phyloP scores from a whole-genome alignment of 2,113 vertebrate species.

The Bufo bufo region DNA sequence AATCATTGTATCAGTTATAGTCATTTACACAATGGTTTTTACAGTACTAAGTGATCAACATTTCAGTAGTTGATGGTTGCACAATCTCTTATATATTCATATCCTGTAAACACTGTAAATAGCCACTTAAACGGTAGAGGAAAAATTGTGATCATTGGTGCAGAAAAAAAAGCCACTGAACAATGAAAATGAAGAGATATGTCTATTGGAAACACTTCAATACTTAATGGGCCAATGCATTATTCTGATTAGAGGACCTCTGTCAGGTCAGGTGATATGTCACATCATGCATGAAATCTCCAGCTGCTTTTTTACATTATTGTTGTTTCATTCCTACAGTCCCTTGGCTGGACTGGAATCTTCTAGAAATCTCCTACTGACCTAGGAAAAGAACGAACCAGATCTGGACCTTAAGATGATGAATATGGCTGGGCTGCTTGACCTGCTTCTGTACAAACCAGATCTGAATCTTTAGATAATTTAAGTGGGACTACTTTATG shows the following conservation, averaged over 20 bases:
- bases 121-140: slow-evolving; percentile 26
- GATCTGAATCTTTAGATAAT: no score
- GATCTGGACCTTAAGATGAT: no score
- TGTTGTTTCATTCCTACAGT: not conserved
- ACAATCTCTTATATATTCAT: slow-evolving; percentile 5
- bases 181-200: slow-evolving; percentile 14
- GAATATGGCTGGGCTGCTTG: not conserved
- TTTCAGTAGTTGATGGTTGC: slow-evolving; percentile 38
- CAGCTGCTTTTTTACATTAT: not conserved
- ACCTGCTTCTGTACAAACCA: no score
- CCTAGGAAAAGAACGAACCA: no score
- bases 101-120: slow-evolving; percentile 21
- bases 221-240: not conserved
- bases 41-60: slow-evolving; percentile 15
- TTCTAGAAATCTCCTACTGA: no score
- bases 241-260: not conserved
- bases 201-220: slow-evolving; percentile 23
- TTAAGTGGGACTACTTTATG: no score
- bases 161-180: not conserved
- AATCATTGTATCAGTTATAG: slow-evolving; percentile 18
- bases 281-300: not conserved
- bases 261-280: not conserved
- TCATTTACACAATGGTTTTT: slow-evolving; percentile 10
- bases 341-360: not conserved
- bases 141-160: slow-evolving; percentile 1